A percentile compares a stretch with the other conserved stretches of the same genome.
Evolutionary conservation across 1,140 invertebrate species (phyloP).

Genomic region (Drosophila setifemur): DNA sequence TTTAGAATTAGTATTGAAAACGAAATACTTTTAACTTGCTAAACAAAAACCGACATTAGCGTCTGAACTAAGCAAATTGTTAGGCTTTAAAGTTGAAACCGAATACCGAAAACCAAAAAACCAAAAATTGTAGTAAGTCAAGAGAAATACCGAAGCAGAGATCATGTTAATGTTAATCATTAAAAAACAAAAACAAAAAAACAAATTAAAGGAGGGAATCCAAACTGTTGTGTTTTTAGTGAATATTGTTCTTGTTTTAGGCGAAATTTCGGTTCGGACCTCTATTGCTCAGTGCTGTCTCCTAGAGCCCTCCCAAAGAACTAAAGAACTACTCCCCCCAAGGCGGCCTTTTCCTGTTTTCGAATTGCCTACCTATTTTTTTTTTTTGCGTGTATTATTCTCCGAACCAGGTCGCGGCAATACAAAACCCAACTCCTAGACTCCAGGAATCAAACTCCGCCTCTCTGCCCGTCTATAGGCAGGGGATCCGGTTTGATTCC

Average conservation of each 20-base stretch:
- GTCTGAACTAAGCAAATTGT: conserved; percentile 66
- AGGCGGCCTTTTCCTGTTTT: conserved; percentile 56
- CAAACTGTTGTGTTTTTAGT: conserved; percentile 56
- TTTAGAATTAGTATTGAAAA: conserved; percentile 71
- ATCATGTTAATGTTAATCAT: conserved; percentile 67
- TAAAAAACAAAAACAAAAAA: conserved; percentile 67
- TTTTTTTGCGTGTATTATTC: conserved; percentile 27
- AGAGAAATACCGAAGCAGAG: conserved; percentile 4
- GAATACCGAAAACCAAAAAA: conserved; percentile 33
- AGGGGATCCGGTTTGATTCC: conserved; percentile 20
- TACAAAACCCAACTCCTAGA: conserved; percentile 69
- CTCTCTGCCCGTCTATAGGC: conserved; percentile 4
- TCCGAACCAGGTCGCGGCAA: conserved; percentile 52
- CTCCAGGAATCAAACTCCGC: conserved; percentile 40
- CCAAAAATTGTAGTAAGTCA: conserved; percentile 27
- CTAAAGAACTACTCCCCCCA: conserved; percentile 9
- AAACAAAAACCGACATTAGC: conserved; percentile 47
- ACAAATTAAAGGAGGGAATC: conserved; percentile 29
- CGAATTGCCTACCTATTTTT: too few relatives aligned
- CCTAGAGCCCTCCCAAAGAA: conserved; percentile 52
- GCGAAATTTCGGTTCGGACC: conserved; percentile 42
- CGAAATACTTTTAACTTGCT: conserved; percentile 70
- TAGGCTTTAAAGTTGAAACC: conserved; percentile 71
- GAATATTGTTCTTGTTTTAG: conserved; percentile 45
- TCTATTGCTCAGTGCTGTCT: conserved; percentile 71